Percentiles rank a stretch among this genome's conserved stretches.
Evolutionary conservation across 1,140 invertebrate genomes (phyloP).

Genomic region (Archivesica marissinica): DNA sequence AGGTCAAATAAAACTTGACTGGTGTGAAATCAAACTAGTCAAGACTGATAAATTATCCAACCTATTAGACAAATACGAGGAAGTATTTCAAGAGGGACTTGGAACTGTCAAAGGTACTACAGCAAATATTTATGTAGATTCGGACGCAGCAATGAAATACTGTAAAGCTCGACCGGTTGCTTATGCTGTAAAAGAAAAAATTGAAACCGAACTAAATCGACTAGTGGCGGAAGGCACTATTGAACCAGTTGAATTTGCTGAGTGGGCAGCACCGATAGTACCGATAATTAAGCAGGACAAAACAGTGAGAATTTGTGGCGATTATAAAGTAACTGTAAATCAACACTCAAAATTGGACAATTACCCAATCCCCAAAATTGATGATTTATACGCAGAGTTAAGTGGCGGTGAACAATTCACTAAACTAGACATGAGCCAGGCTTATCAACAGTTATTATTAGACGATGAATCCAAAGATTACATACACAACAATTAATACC

Average conservation of each 20-base stretch:
- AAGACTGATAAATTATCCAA: too few relatives aligned
- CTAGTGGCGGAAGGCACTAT: neutral
- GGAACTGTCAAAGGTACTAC: neutral
- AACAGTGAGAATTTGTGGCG: slow-evolving; percentile 52
- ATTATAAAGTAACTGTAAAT: slow-evolving; percentile 71
- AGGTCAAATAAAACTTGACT: too few relatives aligned
- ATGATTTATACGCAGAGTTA: slow-evolving; percentile 61
- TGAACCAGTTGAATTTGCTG: slow-evolving; percentile 65
- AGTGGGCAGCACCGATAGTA: slow-evolving; percentile 86
- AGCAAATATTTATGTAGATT: slow-evolving; percentile 4
- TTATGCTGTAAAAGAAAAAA: slow-evolving; percentile 11
- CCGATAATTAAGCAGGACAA: slow-evolving; percentile 26
- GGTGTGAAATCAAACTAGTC: too few relatives aligned
- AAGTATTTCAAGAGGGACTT: too few relatives aligned
- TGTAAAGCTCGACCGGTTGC: slow-evolving; percentile 8
- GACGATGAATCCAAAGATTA: slow-evolving; percentile 70
- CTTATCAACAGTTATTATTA: slow-evolving; percentile 76
- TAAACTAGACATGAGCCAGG: slow-evolving; percentile 76
- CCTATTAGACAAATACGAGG: too few relatives aligned
- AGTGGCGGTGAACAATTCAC: slow-evolving; percentile 68
- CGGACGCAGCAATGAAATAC: neutral
- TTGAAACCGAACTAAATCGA: neutral
- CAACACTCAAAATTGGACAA: slow-evolving; percentile 51
- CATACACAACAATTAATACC: slow-evolving; percentile 80
- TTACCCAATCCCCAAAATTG: slow-evolving; percentile 49